Conservation (phyloP, 2,797 vertebrate species). For the Enteromius argenteus region DNA sequence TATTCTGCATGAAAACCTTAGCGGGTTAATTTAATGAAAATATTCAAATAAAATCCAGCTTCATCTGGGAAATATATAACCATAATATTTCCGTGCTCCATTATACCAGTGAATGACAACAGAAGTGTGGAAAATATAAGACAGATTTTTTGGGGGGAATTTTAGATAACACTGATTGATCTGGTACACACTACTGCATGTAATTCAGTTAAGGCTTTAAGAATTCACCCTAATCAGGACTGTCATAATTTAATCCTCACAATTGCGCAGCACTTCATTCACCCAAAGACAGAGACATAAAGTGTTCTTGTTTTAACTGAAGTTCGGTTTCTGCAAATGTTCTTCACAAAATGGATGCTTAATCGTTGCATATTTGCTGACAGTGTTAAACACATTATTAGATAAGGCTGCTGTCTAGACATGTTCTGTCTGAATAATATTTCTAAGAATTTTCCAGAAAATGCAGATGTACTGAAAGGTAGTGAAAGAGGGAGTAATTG, state of each 20-base stretch:
- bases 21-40: not conserved
- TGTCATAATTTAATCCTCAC: not conserved
- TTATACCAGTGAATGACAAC: not conserved
- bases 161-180: not conserved
- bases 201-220: not conserved
- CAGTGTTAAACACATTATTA: not conserved
- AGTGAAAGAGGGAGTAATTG: not conserved
- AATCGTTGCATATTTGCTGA: not conserved
- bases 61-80: not conserved
- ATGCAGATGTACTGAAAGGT: too few relatives aligned
- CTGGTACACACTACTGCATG: not conserved
- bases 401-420: not conserved
- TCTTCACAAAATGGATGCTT: constrained; percentile 5
- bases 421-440: not conserved
- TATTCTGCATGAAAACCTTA: not conserved
- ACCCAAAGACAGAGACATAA: not conserved
- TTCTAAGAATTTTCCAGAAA: not conserved
- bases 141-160: not conserved
- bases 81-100: not conserved
- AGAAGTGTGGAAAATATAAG: not conserved
- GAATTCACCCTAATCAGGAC: not conserved
- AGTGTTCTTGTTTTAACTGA: not conserved
- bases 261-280: not conserved
- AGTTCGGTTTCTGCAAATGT: not conserved
- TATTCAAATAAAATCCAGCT: not conserved